These are phyloP conservation scores for Hippocampus zosterae DNA, from an alignment of 2,113 vertebrate species.

Conservation along the genomic window DNA sequence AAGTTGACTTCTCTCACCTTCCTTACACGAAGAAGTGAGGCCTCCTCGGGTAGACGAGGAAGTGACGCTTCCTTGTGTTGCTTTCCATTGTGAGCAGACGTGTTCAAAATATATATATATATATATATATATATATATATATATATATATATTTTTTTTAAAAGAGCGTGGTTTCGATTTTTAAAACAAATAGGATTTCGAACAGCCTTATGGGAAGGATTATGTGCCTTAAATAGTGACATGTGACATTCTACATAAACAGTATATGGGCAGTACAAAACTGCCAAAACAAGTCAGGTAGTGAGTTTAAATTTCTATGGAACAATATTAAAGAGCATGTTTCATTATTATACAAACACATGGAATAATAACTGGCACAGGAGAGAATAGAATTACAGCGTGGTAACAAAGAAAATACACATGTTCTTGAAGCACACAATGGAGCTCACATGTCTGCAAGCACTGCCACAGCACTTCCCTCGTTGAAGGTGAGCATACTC, in stretches of 20 bases:
- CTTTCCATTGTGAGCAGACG: too few relatives aligned
- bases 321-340: not conserved
- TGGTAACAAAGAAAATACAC: conserved; percentile 5
- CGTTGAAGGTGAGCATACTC: conserved; percentile 75
- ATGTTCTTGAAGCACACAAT: conserved; percentile 18
- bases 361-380: not conserved
- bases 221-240: not conserved
- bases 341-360: not conserved
- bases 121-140: too few relatives aligned
- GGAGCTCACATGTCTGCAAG: conserved; percentile 79
- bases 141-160: too few relatives aligned
- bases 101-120: too few relatives aligned
- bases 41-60: too few relatives aligned
- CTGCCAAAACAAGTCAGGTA: not conserved
- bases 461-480: conserved; percentile 75
- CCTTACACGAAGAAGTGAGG: too few relatives aligned
- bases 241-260: not conserved
- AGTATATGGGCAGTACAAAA: not conserved
- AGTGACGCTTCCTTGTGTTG: too few relatives aligned
- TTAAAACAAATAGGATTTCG: too few relatives aligned
- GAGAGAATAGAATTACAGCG: not conserved
- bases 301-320: not conserved
- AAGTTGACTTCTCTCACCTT: too few relatives aligned
- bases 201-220: too few relatives aligned
- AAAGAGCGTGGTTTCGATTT: too few relatives aligned